phyloP scores from a whole-genome alignment of 2,888 invertebrate genomes.

The Drosophila borborema region DNA sequence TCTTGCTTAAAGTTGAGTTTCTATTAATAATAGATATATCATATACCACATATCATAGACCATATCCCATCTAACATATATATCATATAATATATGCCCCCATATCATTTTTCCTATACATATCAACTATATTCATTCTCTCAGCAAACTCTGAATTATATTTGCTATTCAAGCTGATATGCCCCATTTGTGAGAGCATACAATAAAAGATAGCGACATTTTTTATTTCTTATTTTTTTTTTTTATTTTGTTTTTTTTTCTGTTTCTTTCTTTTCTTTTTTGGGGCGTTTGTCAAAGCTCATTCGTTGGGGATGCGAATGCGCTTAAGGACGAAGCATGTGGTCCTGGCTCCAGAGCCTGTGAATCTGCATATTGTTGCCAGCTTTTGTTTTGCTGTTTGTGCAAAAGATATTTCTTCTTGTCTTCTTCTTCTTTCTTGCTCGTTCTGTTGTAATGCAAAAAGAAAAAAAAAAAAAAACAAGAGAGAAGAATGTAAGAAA shows the following conservation, averaged over 20 bases:
- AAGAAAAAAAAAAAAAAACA: slow-evolving; percentile 1
- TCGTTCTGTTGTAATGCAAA: slow-evolving; percentile 56
- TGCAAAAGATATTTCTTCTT: slow-evolving; percentile 56
- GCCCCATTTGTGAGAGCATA: slow-evolving; percentile 14
- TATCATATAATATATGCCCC: no score
- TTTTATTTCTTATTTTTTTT: background rate
- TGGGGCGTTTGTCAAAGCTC: slow-evolving; percentile 69
- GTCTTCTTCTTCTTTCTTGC: slow-evolving; percentile 10
- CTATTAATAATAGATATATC: no score
- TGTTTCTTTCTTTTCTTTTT: slow-evolving; percentile 1
- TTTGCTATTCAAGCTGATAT: background rate
- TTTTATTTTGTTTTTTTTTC: background rate
- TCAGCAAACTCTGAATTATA: background rate
- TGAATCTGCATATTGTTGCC: slow-evolving; percentile 59
- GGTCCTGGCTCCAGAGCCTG: slow-evolving; percentile 25
- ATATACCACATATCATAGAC: no score
- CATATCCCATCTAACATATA: no score
- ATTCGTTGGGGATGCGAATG: slow-evolving; percentile 50
- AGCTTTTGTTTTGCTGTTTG: slow-evolving; percentile 77
- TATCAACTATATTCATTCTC: background rate
- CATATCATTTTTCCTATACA: no score
- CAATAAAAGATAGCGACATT: slow-evolving; percentile 14
- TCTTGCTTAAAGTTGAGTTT: no score
- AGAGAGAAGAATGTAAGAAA: background rate
- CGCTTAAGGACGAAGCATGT: slow-evolving; percentile 31